Evolutionary conservation across 2,888 invertebrate genomes (phyloP), one percentile per base, ranked within the genome.

Genomic region (Thyatira batis): DNA sequence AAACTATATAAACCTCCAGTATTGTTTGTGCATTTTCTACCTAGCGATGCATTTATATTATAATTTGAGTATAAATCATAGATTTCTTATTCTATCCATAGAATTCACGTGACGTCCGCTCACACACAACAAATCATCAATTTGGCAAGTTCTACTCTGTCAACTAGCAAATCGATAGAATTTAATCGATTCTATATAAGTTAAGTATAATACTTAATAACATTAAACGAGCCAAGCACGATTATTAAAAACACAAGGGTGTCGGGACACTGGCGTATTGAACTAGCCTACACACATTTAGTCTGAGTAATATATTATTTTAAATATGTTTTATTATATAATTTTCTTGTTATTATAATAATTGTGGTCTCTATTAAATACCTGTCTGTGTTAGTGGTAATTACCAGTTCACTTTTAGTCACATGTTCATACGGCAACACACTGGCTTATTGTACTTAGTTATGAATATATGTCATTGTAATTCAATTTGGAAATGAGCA

Each of bases 201-300:
- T 49, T 45, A 69, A 57, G 64, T 62, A 39, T 70, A 68, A 75
- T 74, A 75, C 70, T 74, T 69, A 69, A 71, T 68, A 71, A 73
- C 68, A 73, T 70, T 71, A 72, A 72, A 68, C 74, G 78, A 84
- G 87, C 85, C 73, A 89, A 89, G 89, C 89, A 83, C 77, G 76
- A 81, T 79, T 76, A 81, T 78, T 76, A 84, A 62, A n/a, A 39
- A 39, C 39, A 17, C 39, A 62, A 75, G 69, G 67, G 67, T 69
- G 62, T 57, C 65, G 57, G 62, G 63, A 65, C 63, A 70, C 79
- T 77, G 80, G 73, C 76, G 67, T 67, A 78, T 39, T 39, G 33
- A 39, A 75, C 78, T 83, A 85, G 76, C 77, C 84, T 87, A 85
- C 77, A 84, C 83, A 85, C 79, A 72, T 62, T 68, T 72, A 71